Conservation (phyloP, 1,140 invertebrate species). For the Drosophila takahashii region DNA sequence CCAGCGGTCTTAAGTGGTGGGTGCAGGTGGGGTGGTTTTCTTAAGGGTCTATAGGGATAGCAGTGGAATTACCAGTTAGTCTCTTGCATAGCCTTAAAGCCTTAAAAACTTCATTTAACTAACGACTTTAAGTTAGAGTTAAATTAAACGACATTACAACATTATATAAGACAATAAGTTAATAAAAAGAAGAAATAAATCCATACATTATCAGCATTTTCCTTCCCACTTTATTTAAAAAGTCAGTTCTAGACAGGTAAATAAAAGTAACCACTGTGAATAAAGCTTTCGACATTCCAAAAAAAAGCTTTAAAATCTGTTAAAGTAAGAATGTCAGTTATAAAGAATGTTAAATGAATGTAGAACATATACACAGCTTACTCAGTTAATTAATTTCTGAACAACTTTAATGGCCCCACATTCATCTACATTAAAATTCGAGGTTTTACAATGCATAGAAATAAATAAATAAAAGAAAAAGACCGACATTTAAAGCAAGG, state of each 20-base stretch:
- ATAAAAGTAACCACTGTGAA: slow-evolving; percentile 11
- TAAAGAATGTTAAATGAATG: slow-evolving; percentile 2
- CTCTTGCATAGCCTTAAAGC: background rate
- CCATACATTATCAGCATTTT: too few relatives aligned
- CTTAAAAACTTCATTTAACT: too few relatives aligned
- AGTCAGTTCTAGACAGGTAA: background rate
- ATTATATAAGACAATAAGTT: too few relatives aligned
- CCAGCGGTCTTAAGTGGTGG: slow-evolving; percentile 15
- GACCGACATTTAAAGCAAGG: background rate
- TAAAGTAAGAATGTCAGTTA: background rate
- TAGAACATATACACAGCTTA: background rate
- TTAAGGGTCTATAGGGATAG: slow-evolving; percentile 2
- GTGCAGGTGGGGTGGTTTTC: background rate
- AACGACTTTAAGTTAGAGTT: background rate
- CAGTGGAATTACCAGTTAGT: slow-evolving; percentile 2
- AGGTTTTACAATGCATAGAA: too few relatives aligned
- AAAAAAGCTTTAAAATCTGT: slow-evolving; percentile 28
- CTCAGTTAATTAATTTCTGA: background rate
- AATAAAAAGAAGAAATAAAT: too few relatives aligned
- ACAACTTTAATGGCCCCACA: background rate
- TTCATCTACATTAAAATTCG: too few relatives aligned
- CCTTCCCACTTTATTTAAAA: too few relatives aligned
- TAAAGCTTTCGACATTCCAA: slow-evolving; percentile 24
- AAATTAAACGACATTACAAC: too few relatives aligned
- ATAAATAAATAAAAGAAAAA: background rate